These are phyloP conservation scores for Athene cunicularia DNA, from an alignment of 2,113 vertebrate genomes.

Conservation along the genomic window DNA sequence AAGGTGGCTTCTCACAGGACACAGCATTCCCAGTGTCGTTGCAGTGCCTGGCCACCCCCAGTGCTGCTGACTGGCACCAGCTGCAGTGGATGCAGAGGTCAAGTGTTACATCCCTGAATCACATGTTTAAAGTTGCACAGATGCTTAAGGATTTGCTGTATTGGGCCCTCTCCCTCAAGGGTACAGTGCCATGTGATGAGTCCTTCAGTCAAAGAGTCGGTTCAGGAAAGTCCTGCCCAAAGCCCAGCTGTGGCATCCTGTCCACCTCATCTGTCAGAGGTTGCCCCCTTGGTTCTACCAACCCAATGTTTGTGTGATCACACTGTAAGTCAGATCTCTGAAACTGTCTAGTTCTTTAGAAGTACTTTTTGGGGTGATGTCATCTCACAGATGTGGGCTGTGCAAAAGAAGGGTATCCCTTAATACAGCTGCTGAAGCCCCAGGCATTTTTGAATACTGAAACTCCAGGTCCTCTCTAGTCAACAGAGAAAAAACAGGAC, in stretches of 20 bases:
- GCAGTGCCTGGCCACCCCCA: not conserved
- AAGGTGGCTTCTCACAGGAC: not conserved
- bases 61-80: fast-evolving
- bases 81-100: not conserved
- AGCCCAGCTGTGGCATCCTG: fast-evolving
- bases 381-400: not conserved
- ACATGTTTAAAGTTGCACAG: not conserved
- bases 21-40: not conserved
- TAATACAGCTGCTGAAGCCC: not conserved
- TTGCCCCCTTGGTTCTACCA: not conserved
- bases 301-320: not conserved
- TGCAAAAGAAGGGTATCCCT: not conserved
- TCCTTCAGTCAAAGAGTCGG: not conserved
- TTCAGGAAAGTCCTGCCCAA: not conserved
- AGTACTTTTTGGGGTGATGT: not conserved
- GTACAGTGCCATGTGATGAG: not conserved
- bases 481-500: not conserved
- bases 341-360: not conserved
- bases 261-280: not conserved
- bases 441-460: not conserved
- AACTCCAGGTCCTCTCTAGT: not conserved
- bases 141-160: not conserved
- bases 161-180: fast-evolving
- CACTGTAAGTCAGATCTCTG: not conserved
- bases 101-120: not conserved